These are phyloP conservation scores for Sebastes hubbsi DNA, from an alignment of 2,797 vertebrate genomes.

Conservation along the genomic window DNA sequence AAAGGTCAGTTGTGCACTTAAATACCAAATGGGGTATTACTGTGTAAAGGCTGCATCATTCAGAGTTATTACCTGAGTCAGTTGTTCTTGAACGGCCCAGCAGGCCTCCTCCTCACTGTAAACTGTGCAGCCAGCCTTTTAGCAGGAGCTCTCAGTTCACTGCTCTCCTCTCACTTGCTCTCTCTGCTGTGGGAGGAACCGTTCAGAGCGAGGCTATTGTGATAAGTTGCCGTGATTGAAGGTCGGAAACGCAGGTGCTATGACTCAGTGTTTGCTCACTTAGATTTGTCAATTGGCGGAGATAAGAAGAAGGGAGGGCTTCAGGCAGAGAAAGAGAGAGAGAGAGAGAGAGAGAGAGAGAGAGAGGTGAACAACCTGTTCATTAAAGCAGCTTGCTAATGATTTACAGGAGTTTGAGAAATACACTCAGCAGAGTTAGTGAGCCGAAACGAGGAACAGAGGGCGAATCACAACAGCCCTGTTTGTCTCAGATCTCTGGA, in stretches of 20 bases:
- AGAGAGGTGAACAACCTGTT: constrained; percentile 47
- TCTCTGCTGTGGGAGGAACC: constrained; percentile 18
- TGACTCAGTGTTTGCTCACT: constrained; percentile 80
- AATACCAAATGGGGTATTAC: neutral
- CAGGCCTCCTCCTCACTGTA: constrained; percentile 1
- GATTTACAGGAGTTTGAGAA: constrained; percentile 73
- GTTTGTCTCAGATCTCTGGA: constrained; percentile 16
- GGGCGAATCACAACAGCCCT: constrained; percentile 30
- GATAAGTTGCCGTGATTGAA: constrained; percentile 72
- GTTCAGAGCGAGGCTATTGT: constrained; percentile 45
- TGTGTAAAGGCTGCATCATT: constrained; percentile 4
- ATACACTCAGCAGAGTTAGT: constrained; percentile 50
- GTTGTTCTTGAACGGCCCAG: neutral
- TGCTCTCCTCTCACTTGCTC: constrained; percentile 23
- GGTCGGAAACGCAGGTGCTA: constrained; percentile 62
- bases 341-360: neutral
- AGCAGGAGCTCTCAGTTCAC: neutral
- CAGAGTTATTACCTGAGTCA: neutral
- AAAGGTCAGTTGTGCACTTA: constrained; percentile 1
- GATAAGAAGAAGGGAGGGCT: constrained; percentile 59
- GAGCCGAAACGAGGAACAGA: constrained; percentile 41
- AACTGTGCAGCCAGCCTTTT: neutral
- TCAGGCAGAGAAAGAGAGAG: neutral
- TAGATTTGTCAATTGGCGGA: constrained; percentile 64
- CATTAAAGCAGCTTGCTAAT: constrained; percentile 72